A percentile compares a stretch with the other conserved stretches of the same genome.
Evolutionary conservation across 2,888 invertebrate species (phyloP).

Genomic region (Leucoptera coffeella): DNA sequence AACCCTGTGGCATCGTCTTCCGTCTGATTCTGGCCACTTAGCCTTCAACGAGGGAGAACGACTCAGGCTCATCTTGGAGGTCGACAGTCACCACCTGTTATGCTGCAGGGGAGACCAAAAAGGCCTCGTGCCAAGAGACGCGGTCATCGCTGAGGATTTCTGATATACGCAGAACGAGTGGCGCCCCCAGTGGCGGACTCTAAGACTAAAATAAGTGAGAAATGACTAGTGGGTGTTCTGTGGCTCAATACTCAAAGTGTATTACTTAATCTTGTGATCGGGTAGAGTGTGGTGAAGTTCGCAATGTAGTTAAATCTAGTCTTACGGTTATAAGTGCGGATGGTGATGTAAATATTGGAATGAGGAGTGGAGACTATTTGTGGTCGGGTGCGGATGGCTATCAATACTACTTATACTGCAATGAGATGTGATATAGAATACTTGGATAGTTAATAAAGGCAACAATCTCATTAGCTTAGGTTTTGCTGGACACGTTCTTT

Average conservation of each 20-base stretch:
- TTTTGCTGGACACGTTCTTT: slow-evolving; percentile 28
- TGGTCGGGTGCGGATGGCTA: too few species aligned
- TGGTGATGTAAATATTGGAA: slow-evolving; percentile 43
- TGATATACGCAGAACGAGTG: slow-evolving; percentile 42
- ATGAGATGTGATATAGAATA: slow-evolving; percentile 44
- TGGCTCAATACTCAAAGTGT: too few species aligned
- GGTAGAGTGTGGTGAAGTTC: too few species aligned
- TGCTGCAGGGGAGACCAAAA: slow-evolving; percentile 72
- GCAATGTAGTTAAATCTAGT: slow-evolving; percentile 51
- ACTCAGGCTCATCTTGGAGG: slow-evolving; percentile 66
- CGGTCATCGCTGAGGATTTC: slow-evolving; percentile 53
- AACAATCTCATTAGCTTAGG: too few species aligned
- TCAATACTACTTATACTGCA: slow-evolving; percentile 23
- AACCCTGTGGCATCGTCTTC: slow-evolving; percentile 66
- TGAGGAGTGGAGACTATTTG: too few species aligned
- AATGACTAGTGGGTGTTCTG: neutral
- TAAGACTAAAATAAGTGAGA: slow-evolving; percentile 13
- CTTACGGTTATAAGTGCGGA: slow-evolving; percentile 42
- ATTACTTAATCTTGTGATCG: too few species aligned
- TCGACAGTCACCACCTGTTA: slow-evolving; percentile 68
- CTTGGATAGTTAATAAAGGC: too few species aligned
- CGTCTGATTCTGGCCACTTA: slow-evolving; percentile 72
- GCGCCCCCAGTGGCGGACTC: slow-evolving; percentile 38
- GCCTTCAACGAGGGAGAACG: slow-evolving; percentile 73
- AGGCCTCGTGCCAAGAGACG: slow-evolving; percentile 68